A percentile compares a stretch with the other conserved stretches of the same genome.
These are phyloP conservation scores for Tupaia tana DNA, from an alignment of 2,113 vertebrate species.

Conservation along the genomic window DNA sequence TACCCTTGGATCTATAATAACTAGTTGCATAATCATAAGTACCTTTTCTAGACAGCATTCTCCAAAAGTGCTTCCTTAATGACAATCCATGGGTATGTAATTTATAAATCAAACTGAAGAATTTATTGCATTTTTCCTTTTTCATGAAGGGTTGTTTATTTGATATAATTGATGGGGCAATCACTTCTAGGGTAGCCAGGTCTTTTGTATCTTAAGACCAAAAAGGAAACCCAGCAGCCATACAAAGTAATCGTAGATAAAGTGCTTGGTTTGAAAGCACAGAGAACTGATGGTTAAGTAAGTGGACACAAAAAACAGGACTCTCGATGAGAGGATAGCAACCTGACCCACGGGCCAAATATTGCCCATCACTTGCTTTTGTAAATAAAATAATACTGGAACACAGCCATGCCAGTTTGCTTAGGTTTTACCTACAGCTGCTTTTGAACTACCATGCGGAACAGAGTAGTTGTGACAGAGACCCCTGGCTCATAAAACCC, in stretches of 20 bases:
- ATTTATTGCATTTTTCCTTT: not conserved
- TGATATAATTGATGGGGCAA: not conserved
- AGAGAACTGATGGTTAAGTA: not conserved
- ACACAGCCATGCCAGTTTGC: not conserved
- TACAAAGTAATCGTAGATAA: not conserved
- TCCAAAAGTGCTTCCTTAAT: not conserved
- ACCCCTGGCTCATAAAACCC: not conserved
- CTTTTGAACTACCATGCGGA: not conserved
- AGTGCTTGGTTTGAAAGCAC: not conserved
- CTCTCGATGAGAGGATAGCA: not conserved
- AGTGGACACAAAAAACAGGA: not conserved
- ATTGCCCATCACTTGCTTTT: not conserved
- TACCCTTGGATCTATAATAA: not conserved
- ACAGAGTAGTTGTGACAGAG: not conserved
- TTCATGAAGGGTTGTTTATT: not conserved
- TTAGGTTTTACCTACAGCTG: not conserved
- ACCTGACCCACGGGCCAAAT: not conserved
- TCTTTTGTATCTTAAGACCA: not conserved
- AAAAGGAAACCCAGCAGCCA: not conserved
- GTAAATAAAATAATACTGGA: not conserved
- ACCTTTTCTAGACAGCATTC: not conserved
- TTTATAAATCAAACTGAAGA: not conserved
- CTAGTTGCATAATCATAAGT: not conserved
- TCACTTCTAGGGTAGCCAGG: not conserved
- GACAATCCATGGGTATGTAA: not conserved